phyloP scores from a whole-genome alignment of 2,113 vertebrate species.

The Mola mola region DNA sequence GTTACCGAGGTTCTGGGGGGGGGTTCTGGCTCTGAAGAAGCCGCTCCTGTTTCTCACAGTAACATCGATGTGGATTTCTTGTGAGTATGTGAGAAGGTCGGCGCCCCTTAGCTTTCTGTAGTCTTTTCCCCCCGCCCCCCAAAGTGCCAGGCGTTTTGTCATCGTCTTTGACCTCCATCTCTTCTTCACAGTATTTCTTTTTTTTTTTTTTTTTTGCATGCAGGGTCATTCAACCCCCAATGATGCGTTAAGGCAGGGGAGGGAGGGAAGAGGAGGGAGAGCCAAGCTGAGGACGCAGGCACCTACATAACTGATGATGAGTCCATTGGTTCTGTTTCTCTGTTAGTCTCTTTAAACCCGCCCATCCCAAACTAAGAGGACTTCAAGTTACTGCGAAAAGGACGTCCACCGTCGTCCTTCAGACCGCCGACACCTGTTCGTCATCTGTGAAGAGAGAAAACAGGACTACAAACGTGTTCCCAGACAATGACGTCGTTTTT shows the following conservation, averaged over 20 bases:
- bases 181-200: conserved; percentile 99
- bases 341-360: conserved; percentile 85
- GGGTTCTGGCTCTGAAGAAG: too few species aligned
- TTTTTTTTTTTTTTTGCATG: conserved; percentile 90
- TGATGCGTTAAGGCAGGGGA: conserved; percentile 98
- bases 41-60: conserved; percentile 33
- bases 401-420: conserved; percentile 74
- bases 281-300: conserved; percentile 84
- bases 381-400: conserved; percentile 72
- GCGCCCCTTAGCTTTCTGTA: conserved; percentile 57
- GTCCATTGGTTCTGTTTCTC: conserved; percentile 53
- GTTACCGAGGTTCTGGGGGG: conserved; percentile 35
- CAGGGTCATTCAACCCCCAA: conserved; percentile 88
- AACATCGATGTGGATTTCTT: conserved; percentile 36
- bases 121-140: conserved; percentile 40
- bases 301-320: conserved; percentile 69
- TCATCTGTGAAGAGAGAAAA: conserved; percentile 83
- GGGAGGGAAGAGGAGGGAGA: conserved; percentile 86
- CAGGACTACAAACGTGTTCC: not conserved
- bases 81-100: conserved; percentile 71
- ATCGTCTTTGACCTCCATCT: conserved; percentile 53
- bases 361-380: conserved; percentile 67
- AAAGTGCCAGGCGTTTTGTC: conserved; percentile 76
- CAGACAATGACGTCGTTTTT: not conserved
- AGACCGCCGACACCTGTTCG: conserved; percentile 97